Percentiles rank a stretch among this genome's conserved stretches.
Evolutionary conservation across 2,888 invertebrate species (phyloP).

Genomic region (Dicycla oo): DNA sequence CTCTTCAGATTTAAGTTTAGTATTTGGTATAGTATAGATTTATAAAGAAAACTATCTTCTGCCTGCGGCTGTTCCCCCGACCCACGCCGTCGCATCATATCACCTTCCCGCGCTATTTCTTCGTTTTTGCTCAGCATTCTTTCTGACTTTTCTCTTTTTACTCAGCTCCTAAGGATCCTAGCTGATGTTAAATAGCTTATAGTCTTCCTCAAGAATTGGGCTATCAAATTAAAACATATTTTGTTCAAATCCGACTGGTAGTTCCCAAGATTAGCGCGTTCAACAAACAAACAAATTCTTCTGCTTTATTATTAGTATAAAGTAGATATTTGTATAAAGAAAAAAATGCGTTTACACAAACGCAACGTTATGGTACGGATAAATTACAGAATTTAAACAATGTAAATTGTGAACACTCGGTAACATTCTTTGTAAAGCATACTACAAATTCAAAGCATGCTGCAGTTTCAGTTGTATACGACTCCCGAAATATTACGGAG

Average conservation of each 20-base stretch:
- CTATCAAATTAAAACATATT: neutral
- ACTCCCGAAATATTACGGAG: neutral
- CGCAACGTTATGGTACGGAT: neutral
- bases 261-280: neutral
- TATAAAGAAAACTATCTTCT: too few relatives aligned
- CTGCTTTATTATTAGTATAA: too few relatives aligned
- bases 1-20: too few relatives aligned
- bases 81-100: too few relatives aligned
- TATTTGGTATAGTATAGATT: too few relatives aligned
- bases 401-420: neutral
- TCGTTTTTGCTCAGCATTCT: neutral
- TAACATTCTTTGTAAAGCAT: slow-evolving; percentile 11
- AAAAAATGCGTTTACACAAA: neutral
- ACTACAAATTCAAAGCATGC: slow-evolving; percentile 26
- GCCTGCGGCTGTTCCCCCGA: too few relatives aligned
- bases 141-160: neutral
- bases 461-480: slow-evolving; percentile 29
- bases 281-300: neutral
- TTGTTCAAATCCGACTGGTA: neutral
- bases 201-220: neutral
- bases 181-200: neutral
- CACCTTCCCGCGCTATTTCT: neutral
- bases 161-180: neutral
- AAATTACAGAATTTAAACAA: slow-evolving; percentile 11
- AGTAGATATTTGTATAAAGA: too few relatives aligned